phyloP scores from a whole-genome alignment of 1,140 invertebrate genomes.

The Saxidomus purpurata region DNA sequence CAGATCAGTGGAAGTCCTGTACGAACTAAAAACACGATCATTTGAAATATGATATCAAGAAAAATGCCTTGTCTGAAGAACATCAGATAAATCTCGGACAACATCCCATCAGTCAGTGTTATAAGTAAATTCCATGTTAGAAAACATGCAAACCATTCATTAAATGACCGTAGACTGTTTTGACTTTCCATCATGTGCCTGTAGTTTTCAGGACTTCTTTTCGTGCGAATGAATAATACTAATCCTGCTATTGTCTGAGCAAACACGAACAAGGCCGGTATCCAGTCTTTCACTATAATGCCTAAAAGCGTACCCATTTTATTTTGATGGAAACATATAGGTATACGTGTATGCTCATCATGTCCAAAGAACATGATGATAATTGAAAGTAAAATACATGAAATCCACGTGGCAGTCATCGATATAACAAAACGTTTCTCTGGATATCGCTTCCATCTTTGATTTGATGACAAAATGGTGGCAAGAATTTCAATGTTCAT shows the following conservation, averaged over 20 bases:
- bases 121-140: background rate
- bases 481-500: constrained; percentile 29
- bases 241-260: background rate
- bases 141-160: constrained; percentile 12
- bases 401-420: background rate
- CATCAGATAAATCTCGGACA: background rate
- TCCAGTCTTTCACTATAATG: background rate
- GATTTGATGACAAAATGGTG: background rate
- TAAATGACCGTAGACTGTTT: background rate
- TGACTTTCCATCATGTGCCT: background rate
- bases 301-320: background rate
- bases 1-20: background rate
- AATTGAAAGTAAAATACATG: background rate
- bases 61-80: background rate
- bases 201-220: constrained; percentile 9
- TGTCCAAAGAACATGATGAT: background rate
- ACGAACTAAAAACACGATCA: background rate
- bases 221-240: background rate
- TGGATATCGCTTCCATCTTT: background rate
- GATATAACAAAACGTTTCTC: background rate
- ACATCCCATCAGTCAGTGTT: background rate
- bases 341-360: background rate
- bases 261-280: background rate
- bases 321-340: background rate
- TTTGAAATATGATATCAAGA: background rate